Base-by-base conservation (phyloP, 2,888 invertebrate genomes). In the Sipha maydis region DNA sequence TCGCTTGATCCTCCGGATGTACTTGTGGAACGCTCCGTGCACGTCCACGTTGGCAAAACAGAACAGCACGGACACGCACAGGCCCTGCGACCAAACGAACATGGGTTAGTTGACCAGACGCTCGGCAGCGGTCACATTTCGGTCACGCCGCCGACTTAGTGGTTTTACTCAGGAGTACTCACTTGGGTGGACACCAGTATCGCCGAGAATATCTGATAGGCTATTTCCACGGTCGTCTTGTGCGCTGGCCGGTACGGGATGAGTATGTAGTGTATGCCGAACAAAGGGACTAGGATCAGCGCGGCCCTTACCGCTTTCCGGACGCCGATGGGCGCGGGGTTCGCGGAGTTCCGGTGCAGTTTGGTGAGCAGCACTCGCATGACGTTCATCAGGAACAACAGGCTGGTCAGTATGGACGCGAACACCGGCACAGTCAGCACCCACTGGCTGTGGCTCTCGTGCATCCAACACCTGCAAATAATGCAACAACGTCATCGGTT, bases 21-120 rank as follows among this genome's bases (percentile, higher is more conserved):
- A 89, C 69, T 89, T 85, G 61, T 90, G 90, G 88, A 91, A 90
- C 21, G 91, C 91, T 61, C 90, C 89, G 89, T 91, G 91, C 14
- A 98, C 98, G 94, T 98, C 98, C 90, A 97, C 97, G 92, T 98
- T 98, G 93, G 96, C 97, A 94, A 98, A 98, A 92, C 97, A 97
- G 93, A 97, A 97, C 84, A 98, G 94, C 90, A 96, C 94, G 67
- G 98, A 97, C 85, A 98, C 98, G 92, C 97, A 97, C 89, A 98
- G 94, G 90, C 98, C 98, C 96, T 98, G 95, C 1, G 93, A 76
- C 14, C n/a, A n/a, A n/a, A n/a, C n/a, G n/a, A n/a, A n/a, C n/a
- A n/a, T n/a, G n/a, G n/a, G n/a, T n/a, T n/a, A n/a, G n/a, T n/a
- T n/a, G n/a, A n/a, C n/a, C n/a, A n/a, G n/a, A n/a, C n/a, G n/a